A percentile compares a stretch with the other conserved stretches of the same genome.
phyloP scores from a whole-genome alignment of 2,797 vertebrate genomes.

The Xiphophorus birchmanni region DNA sequence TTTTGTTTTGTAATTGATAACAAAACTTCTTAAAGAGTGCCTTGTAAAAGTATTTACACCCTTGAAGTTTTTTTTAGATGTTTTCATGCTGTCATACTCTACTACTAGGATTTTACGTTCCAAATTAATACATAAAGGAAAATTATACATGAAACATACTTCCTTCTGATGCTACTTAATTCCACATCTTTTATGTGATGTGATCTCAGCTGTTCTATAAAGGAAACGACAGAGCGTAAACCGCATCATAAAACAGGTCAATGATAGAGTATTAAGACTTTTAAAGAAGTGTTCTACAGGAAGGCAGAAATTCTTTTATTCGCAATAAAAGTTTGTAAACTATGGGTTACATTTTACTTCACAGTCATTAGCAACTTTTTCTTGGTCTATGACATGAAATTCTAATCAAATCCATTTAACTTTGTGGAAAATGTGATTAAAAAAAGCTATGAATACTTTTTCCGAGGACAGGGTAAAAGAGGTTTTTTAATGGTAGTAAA shows the following conservation, averaged over 20 bases:
- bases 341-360: background rate
- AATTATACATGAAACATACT: background rate
- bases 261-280: background rate
- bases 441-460: background rate
- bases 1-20: background rate
- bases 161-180: background rate
- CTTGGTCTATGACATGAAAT: background rate
- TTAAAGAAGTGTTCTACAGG: background rate
- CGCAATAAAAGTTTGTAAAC: background rate
- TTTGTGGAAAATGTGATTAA: background rate
- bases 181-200: background rate
- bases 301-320: background rate
- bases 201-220: background rate
- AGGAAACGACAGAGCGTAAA: background rate
- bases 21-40: background rate
- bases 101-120: background rate
- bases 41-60: background rate
- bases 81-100: background rate
- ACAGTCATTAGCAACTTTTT: background rate
- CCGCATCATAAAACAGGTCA: background rate
- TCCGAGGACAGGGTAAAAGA: background rate
- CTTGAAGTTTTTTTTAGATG: background rate
- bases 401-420: background rate
- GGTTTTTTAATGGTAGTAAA: background rate
- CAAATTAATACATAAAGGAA: background rate